phyloP scores from a whole-genome alignment of 1,140 invertebrate species.

The Dendroctonus valens region DNA sequence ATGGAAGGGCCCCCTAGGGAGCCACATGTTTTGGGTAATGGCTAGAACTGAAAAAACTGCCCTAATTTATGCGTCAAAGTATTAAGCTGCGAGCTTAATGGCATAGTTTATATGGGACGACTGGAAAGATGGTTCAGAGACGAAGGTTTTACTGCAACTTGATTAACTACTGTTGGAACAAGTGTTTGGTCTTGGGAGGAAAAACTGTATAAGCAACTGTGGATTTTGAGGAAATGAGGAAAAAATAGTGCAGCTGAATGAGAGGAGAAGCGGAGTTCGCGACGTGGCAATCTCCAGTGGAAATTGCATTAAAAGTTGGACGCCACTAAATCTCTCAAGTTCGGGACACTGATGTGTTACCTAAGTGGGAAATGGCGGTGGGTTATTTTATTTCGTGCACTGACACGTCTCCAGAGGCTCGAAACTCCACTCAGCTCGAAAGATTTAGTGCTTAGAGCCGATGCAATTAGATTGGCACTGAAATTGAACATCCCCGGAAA shows the following conservation, averaged over 20 bases:
- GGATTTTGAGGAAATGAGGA: too few relatives aligned
- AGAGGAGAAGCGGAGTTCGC: slow-evolving; percentile 7
- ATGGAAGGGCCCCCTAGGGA: slow-evolving; percentile 17
- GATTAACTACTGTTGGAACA: too few relatives aligned
- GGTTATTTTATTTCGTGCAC: slow-evolving; percentile 4
- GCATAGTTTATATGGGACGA: too few relatives aligned
- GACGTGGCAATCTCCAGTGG: slow-evolving; percentile 20
- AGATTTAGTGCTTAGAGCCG: too few relatives aligned
- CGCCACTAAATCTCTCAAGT: slow-evolving; percentile 26
- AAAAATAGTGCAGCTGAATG: too few relatives aligned
- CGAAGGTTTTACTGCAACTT: too few relatives aligned
- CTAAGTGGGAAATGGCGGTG: slow-evolving; percentile 6
- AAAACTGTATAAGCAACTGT: too few relatives aligned
- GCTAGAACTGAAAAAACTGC: slow-evolving; percentile 19
- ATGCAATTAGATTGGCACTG: too few relatives aligned
- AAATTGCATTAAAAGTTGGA: slow-evolving; percentile 31
- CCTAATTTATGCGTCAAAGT: slow-evolving; percentile 22
- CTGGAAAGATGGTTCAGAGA: too few relatives aligned
- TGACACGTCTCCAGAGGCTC: not conserved
- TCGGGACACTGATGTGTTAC: slow-evolving; percentile 27
- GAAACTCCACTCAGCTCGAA: too few relatives aligned
- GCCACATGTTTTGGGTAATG: slow-evolving; percentile 19
- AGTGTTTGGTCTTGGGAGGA: too few relatives aligned
- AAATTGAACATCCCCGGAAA: too few relatives aligned
- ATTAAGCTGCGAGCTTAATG: slow-evolving; percentile 11